Base-by-base conservation (phyloP, 2,888 invertebrate species). In the Heteromyza rotundicornis region DNA sequence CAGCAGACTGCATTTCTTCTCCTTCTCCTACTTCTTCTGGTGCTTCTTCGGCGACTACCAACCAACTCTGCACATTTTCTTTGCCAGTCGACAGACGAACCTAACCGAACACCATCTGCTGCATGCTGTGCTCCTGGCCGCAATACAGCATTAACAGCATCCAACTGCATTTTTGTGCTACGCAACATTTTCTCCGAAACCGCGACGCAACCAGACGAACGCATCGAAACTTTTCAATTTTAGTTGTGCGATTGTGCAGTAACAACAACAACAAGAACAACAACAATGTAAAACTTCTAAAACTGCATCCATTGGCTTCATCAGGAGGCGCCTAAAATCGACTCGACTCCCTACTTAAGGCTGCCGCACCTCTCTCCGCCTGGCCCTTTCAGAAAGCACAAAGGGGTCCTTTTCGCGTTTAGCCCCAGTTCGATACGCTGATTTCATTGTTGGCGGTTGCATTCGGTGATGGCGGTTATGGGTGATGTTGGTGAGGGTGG, bases 91-190 rank as follows among this genome's bases (percentile, higher is more conserved):
- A 40, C 40, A n/a, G n/a, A n/a, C n/a, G n/a, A n/a, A n/a, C n/a
- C n/a, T n/a, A n/a, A n/a, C n/a, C n/a, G n/a, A 3, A 7, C 40
- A 40, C 47, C 47, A 47, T 7, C 47, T 47, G 17, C n/a, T 19
- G 8, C 7, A 17, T 74, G 59, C 75, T 75, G 78, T 40, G 65
- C 72, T 70, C 75, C 75, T 76, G 74, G 70, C 68, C 59, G n/a
- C 23, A 65, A 52, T 75, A 73, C 76, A 75, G 66, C 70, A 69
- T 68, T 65, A 70, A 75, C 66, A 70, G 74, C 76, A 76, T 71
- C 73, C 69, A 57, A 66, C 75, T 74, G 74, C 74, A 74, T 73
- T 74, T 76, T 75, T 73, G 63, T 74, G 47, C 12, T n/a, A 40
- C 40, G 40, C 40, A 40, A 40, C 40, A 14, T 3, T 3, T 3